phyloP scores from a whole-genome alignment of 35 echinoderm and acorn worm species.

The Eucidaris tribuloides region DNA sequence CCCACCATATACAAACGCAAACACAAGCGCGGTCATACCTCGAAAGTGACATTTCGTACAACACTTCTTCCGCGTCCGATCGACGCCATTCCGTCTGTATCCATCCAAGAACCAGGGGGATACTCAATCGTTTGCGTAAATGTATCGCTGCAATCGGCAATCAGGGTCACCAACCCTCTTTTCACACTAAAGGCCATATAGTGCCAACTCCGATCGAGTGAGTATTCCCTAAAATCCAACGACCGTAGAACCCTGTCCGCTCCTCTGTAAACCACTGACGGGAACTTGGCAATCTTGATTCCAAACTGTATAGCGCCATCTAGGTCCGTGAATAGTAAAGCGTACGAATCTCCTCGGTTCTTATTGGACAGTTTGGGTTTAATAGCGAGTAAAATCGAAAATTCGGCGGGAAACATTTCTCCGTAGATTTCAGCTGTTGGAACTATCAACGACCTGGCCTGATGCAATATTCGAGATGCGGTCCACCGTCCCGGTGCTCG shows the following conservation, averaged over 20 bases:
- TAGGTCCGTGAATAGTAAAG: constrained; percentile 38
- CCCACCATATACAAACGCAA: too few relatives aligned
- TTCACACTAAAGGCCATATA: constrained; percentile 58
- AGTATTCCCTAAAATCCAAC: constrained; percentile 30
- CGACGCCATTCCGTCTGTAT: constrained; percentile 5
- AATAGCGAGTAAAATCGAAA: constrained; percentile 56
- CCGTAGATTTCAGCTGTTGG: constrained; percentile 36
- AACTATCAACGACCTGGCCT: constrained; percentile 21
- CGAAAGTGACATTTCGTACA: constrained; percentile 24
- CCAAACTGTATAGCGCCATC: constrained; percentile 38
- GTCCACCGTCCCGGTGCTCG: constrained; percentile 18
- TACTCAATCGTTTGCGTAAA: background rate
- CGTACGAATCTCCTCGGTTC: constrained; percentile 26
- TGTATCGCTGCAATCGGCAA: constrained; percentile 47
- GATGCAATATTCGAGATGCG: constrained; percentile 1
- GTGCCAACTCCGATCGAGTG: constrained; percentile 54
- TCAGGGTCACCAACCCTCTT: constrained; percentile 33
- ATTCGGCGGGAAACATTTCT: constrained; percentile 44
- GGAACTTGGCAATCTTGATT: constrained; percentile 30
- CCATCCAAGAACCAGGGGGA: constrained; percentile 2
- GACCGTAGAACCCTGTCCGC: background rate
- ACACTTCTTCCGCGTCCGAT: constrained; percentile 29
- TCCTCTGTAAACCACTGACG: constrained; percentile 37
- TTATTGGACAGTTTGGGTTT: constrained; percentile 13
- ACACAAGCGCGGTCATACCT: too few relatives aligned